Percentiles rank a stretch among this genome's conserved stretches.
These are phyloP conservation scores for Aplodontia rufa DNA, from an alignment of 2,113 vertebrate species.

Conservation along the genomic window DNA sequence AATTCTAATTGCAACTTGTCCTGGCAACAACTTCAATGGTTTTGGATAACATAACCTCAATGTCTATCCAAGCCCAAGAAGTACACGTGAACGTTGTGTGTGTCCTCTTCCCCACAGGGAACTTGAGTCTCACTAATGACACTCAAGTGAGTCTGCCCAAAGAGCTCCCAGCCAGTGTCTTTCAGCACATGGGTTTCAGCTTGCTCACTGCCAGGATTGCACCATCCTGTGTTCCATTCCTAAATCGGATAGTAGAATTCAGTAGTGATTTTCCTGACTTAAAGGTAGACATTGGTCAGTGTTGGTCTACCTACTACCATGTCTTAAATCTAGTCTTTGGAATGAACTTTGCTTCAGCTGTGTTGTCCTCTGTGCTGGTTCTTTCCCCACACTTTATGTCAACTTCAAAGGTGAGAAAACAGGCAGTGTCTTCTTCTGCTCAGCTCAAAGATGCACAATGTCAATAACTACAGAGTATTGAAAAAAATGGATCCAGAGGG, in stretches of 20 bases:
- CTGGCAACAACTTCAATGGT: background rate
- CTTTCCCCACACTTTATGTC: background rate
- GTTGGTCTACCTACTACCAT: background rate
- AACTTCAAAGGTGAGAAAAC: background rate
- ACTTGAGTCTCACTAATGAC: background rate
- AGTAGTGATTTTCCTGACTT: background rate
- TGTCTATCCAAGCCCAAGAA: background rate
- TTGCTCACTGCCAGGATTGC: background rate
- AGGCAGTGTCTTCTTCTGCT: background rate
- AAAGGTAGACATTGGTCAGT: background rate
- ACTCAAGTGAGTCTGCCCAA: background rate
- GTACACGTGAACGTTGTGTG: background rate
- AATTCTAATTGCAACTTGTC: background rate
- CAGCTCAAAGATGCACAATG: background rate
- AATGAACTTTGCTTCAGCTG: background rate
- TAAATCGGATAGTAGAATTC: background rate
- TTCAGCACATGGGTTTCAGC: background rate
- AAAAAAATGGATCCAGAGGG: background rate
- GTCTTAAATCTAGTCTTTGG: background rate
- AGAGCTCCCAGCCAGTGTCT: background rate
- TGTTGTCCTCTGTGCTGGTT: background rate
- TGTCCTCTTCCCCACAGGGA: background rate
- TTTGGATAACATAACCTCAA: background rate
- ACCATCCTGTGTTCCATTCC: background rate
- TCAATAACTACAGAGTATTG: background rate